Percentiles rank a stretch among this genome's conserved stretches.
Evolutionary conservation across 92 coral and sea anemone species (phyloP).

Genomic region (Zoanthus sociatus): DNA sequence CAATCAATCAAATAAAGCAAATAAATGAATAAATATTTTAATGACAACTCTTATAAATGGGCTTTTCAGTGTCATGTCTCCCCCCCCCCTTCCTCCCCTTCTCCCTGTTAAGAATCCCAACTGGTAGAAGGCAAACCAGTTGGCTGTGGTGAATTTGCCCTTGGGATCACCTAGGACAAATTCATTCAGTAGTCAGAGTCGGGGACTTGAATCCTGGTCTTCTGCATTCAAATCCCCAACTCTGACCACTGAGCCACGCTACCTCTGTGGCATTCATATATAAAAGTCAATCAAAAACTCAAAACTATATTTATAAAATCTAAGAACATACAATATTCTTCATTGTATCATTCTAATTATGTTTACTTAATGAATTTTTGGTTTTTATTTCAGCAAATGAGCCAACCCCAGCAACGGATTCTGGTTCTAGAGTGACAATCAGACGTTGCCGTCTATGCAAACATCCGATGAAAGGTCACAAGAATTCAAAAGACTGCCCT

Average conservation of each 20-base stretch:
- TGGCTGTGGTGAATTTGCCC: too few relatives aligned
- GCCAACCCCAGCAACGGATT: not conserved
- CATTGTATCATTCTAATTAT: not conserved
- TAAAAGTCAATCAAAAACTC: not conserved
- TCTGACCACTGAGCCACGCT: too few relatives aligned
- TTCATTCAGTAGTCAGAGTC: too few relatives aligned
- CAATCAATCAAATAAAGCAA: not conserved
- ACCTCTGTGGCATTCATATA: not conserved
- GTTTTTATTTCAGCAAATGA: conserved; percentile 3
- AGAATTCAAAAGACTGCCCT: not conserved
- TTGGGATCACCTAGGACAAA: too few relatives aligned
- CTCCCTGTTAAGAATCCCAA: too few relatives aligned
- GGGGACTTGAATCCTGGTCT: too few relatives aligned
- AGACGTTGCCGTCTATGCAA: conserved; percentile 17
- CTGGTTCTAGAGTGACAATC: not conserved
- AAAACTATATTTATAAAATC: not conserved
- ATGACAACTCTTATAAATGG: too few relatives aligned
- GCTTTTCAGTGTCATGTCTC: too few relatives aligned
- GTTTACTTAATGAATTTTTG: not conserved
- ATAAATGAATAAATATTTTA: not conserved
- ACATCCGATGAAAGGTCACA: not conserved
- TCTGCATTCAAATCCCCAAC: too few relatives aligned
- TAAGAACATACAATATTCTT: not conserved
- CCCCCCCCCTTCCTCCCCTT: too few relatives aligned
- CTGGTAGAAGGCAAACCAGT: too few relatives aligned